These are phyloP conservation scores for Hylomyscus alleni DNA, from an alignment of 2,797 vertebrate genomes.

Conservation along the genomic window DNA sequence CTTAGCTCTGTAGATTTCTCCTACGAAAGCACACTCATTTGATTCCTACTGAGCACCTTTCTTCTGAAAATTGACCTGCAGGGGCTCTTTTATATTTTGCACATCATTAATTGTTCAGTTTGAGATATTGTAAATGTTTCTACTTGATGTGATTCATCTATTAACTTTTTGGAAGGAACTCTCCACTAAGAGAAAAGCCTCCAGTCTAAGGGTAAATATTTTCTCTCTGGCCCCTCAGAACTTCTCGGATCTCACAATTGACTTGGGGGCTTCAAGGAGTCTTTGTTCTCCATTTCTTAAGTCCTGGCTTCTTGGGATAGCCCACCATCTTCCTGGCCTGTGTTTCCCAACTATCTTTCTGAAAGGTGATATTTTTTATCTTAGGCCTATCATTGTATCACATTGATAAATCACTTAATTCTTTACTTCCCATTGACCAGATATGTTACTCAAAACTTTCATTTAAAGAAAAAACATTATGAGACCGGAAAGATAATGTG, in stretches of 20 bases:
- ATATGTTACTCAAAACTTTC: background rate
- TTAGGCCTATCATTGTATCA: background rate
- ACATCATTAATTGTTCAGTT: background rate
- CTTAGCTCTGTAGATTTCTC: background rate
- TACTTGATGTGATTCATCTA: background rate
- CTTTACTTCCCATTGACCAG: background rate
- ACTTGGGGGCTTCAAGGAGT: background rate
- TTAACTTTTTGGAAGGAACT: background rate
- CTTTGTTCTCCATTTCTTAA: background rate
- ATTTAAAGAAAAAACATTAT: background rate
- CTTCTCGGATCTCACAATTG: background rate
- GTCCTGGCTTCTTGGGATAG: background rate
- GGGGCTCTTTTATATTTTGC: background rate
- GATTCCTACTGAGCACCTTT: background rate
- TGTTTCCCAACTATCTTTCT: background rate
- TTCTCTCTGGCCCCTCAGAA: background rate
- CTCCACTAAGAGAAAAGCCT: background rate
- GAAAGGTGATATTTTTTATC: background rate
- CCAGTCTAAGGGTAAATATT: background rate
- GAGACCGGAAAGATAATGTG: background rate
- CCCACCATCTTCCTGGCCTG: background rate
- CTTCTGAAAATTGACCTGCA: background rate
- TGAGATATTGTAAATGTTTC: background rate
- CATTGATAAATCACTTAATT: background rate
- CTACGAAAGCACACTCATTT: background rate